These are phyloP conservation scores for Siniperca knerii DNA, from an alignment of 2,113 vertebrate species.

Conservation along the genomic window DNA sequence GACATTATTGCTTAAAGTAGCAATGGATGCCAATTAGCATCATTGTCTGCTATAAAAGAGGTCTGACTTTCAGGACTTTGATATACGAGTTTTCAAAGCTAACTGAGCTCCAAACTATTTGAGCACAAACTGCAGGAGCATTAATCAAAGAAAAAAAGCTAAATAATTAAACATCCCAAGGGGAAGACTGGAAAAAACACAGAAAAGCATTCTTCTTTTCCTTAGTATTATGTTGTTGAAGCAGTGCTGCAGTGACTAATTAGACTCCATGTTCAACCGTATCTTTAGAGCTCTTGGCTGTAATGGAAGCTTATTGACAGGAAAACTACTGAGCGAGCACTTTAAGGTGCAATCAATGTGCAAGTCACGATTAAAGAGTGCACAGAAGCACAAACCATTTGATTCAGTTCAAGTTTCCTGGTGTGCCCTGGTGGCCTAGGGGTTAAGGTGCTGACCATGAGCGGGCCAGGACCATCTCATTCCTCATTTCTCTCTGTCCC, in stretches of 20 bases:
- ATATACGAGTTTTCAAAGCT: too few relatives aligned
- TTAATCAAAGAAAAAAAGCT: background rate
- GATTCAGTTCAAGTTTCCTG: background rate
- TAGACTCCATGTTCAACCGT: too few relatives aligned
- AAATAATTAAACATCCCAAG: background rate
- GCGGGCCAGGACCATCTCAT: background rate
- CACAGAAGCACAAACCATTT: background rate
- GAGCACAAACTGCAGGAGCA: background rate
- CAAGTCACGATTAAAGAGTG: background rate
- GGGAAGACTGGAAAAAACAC: background rate
- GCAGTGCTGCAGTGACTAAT: too few relatives aligned
- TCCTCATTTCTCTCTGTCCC: background rate
- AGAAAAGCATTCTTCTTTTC: background rate
- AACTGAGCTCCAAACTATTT: too few relatives aligned
- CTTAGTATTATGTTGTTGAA: too few relatives aligned
- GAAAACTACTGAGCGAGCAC: too few relatives aligned
- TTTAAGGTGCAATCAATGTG: background rate
- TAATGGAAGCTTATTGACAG: too few relatives aligned
- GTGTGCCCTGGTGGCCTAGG: too few relatives aligned
- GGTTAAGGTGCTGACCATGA: background rate
- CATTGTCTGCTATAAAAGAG: background rate
- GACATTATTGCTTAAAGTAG: background rate
- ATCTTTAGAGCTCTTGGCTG: too few relatives aligned
- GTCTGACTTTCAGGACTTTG: background rate
- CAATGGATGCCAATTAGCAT: background rate